Percentiles rank a stretch among this genome's conserved stretches.
phyloP scores from a whole-genome alignment of 2,797 vertebrate species.

The Scleropages formosus region DNA sequence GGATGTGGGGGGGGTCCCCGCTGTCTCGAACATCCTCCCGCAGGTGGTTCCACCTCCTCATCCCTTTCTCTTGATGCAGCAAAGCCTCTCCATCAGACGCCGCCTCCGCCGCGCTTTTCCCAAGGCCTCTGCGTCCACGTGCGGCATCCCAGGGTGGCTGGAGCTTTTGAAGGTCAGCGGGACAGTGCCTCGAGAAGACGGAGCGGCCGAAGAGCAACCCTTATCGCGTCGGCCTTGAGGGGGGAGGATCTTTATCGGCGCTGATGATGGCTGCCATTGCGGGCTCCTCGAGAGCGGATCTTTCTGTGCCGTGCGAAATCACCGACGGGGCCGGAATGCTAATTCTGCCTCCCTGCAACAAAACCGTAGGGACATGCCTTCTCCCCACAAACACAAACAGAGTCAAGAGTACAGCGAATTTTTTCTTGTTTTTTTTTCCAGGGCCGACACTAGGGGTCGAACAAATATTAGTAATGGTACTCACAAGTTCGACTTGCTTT shows the following conservation, averaged over 20 bases:
- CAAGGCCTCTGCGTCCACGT: too few species aligned
- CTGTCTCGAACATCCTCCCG: too few species aligned
- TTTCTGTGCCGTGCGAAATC: background rate
- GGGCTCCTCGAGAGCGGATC: conserved; percentile 38
- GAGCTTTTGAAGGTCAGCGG: conserved; percentile 54
- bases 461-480: background rate
- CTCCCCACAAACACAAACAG: background rate
- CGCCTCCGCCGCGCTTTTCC: too few species aligned
- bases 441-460: background rate
- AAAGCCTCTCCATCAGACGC: too few species aligned
- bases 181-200: conserved; percentile 33
- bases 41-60: too few species aligned
- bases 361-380: too few species aligned
- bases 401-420: background rate
- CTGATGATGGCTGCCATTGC: conserved; percentile 29
- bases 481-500: background rate
- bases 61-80: too few species aligned
- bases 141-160: background rate
- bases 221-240: conserved; percentile 39
- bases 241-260: conserved; percentile 41
- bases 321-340: background rate
- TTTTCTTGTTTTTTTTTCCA: too few species aligned
- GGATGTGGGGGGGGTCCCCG: too few species aligned
- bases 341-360: background rate
- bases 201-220: conserved; percentile 26